A percentile compares a stretch with the other conserved stretches of the same genome.
Evolutionary conservation across 2,888 invertebrate genomes (phyloP).

Genomic region (Amphipoea lucens): DNA sequence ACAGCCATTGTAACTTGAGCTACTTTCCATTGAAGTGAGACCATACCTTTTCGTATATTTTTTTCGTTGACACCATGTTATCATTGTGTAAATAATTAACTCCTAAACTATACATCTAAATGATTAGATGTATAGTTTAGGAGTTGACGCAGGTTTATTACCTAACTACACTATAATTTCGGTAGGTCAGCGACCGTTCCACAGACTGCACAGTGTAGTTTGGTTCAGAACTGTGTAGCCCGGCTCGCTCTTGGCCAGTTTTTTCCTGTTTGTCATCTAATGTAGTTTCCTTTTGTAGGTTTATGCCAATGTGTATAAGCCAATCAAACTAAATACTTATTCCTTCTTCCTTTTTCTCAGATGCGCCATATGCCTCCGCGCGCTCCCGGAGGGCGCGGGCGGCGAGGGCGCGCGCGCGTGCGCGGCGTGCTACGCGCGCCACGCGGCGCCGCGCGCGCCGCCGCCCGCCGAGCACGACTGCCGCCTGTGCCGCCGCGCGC

Average conservation of each 20-base stretch:
- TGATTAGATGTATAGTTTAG: too few relatives aligned
- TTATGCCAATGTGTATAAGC: not conserved
- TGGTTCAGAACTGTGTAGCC: not conserved
- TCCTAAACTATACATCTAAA: too few relatives aligned
- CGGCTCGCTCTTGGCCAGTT: not conserved
- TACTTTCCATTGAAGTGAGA: not conserved
- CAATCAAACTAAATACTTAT: not conserved
- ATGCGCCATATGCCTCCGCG: constrained; percentile 91
- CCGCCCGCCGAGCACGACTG: constrained; percentile 91
- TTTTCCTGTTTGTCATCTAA: not conserved
- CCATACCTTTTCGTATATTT: not conserved
- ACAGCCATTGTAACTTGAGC: not conserved
- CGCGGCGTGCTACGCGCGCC: constrained; percentile 93
- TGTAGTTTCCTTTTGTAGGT: not conserved
- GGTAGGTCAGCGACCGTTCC: not conserved
- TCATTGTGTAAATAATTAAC: too few relatives aligned
- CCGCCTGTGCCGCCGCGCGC: constrained; percentile 94
- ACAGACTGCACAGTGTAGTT: not conserved
- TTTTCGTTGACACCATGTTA: too few relatives aligned
- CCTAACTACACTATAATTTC: too few relatives aligned
- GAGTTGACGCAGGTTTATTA: too few relatives aligned
- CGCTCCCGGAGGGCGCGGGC: constrained; percentile 84
- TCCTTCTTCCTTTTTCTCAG: not conserved
- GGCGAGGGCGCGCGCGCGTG: constrained; percentile 92
- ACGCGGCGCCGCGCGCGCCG: constrained; percentile 81